phyloP scores from a whole-genome alignment of 2,888 invertebrate genomes.

The Patella pellucida region DNA sequence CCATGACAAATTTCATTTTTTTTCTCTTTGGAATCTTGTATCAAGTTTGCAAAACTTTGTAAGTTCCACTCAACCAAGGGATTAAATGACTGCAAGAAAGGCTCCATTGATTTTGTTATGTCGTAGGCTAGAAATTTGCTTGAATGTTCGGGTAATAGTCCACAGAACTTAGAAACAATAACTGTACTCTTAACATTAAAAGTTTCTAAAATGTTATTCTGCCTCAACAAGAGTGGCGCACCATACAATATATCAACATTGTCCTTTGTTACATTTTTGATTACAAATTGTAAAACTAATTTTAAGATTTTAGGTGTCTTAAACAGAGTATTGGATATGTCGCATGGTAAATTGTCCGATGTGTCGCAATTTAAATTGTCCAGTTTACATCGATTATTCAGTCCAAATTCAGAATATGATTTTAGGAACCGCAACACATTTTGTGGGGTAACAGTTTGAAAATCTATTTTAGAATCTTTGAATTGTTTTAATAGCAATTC shows the following conservation, averaged over 20 bases:
- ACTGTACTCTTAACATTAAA: conserved; percentile 6
- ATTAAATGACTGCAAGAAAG: neutral
- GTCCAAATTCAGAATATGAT: conserved; percentile 12
- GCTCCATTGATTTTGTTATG: neutral
- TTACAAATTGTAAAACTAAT: conserved; percentile 9
- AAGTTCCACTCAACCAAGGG: neutral
- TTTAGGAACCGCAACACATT: conserved; percentile 26
- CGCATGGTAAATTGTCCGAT: conserved; percentile 3
- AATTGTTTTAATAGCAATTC: conserved; percentile 21
- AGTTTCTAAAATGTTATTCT: neutral
- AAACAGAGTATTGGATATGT: conserved; percentile 11
- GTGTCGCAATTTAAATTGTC: no score
- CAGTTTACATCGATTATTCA: conserved; percentile 16
- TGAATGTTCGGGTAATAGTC: conserved; percentile 18
- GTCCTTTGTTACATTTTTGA: neutral
- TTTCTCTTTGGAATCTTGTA: neutral
- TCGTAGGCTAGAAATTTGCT: conserved; percentile 16
- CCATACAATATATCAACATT: conserved; percentile 14
- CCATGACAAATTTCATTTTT: neutral
- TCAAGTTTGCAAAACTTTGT: neutral
- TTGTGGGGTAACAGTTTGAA: conserved; percentile 26
- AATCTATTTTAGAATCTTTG: conserved; percentile 9
- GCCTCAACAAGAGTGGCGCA: conserved; percentile 16
- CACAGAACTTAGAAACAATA: conserved; percentile 17
- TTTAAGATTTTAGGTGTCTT: neutral